Base-by-base conservation (phyloP, 2,113 vertebrate species). In the Salvelinus fontinalis region DNA sequence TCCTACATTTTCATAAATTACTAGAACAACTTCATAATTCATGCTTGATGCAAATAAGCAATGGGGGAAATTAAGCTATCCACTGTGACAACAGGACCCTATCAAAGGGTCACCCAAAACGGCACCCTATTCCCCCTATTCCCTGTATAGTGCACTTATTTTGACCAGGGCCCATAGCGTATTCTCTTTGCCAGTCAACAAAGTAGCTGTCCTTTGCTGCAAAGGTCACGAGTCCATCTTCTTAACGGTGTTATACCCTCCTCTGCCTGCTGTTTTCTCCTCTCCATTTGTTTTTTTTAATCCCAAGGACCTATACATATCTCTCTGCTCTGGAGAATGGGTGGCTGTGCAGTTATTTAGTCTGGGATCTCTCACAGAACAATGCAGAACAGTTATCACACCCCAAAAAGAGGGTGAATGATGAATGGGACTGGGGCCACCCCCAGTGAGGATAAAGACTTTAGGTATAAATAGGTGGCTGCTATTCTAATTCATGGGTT, bases 371-470 rank as follows among this genome's bases (percentile, higher is more conserved):
- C 39, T 44, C 39, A 44, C 39, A 44, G 39, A 44, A 44, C 39
- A 44, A 2, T 44, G 39, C 39, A 44, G 39, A 44, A 44, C 39
- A 44, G 69, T 66, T 51, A 73, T 68, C 59, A 27, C 68, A 27
- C 64, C 39, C 9, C 9, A 3, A 44, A 44, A 44, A 44, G n/a
- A 18, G 62, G 20, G 62, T 13, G 16, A 54, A 20, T 48, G n/a
- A 65, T 74, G 34, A 16, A 20, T 65, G 39, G 11, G 18, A 60
- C 24, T 76, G 68, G 57, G 57, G 69, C 67, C 24, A 71, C 51
- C 34, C 13, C 34, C 12, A 34, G 44, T 59, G 57, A 87, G 74
- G 44, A 27, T 70, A 79, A 84, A 84, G 70, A 78, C 39, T 44
- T 44, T 3, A 44, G 39, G 39, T 44, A 44, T 44, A 44, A 44